These are phyloP conservation scores for Semaprochilodus insignis DNA, from an alignment of 2,797 vertebrate genomes.

Conservation along the genomic window DNA sequence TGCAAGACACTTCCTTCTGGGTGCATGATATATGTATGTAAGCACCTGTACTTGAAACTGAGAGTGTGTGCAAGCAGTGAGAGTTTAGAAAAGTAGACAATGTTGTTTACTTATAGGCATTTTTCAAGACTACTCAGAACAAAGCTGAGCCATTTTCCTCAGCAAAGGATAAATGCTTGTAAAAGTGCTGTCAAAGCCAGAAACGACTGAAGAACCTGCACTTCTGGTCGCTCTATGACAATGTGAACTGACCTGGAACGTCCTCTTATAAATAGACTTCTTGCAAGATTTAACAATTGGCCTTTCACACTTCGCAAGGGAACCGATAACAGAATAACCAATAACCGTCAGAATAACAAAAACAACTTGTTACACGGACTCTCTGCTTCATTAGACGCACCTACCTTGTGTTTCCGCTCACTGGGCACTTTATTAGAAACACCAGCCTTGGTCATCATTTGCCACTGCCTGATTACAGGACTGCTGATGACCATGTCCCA, in stretches of 20 bases:
- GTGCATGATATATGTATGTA: too few relatives aligned
- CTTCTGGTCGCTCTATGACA: neutral
- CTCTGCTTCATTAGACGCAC: neutral
- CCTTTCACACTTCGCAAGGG: neutral
- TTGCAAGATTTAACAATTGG: neutral
- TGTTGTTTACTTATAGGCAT: neutral
- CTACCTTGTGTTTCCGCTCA: neutral
- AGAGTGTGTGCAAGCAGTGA: neutral
- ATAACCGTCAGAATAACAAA: neutral
- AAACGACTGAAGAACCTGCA: neutral
- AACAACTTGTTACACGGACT: neutral
- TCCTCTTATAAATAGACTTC: neutral
- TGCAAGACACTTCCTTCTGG: too few relatives aligned
- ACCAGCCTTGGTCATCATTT: neutral
- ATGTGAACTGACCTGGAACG: conserved; percentile 2
- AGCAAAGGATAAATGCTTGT: neutral
- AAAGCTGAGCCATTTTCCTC: neutral
- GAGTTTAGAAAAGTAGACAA: neutral
- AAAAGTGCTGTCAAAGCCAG: neutral
- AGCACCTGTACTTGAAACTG: neutral
- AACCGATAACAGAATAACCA: neutral
- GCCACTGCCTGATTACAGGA: too few relatives aligned
- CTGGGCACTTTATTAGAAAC: neutral
- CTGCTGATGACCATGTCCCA: too few relatives aligned
- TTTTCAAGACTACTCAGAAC: neutral